A percentile compares a stretch with the other conserved stretches of the same genome.
These are phyloP conservation scores for Rhyacophila evoluta DNA, from an alignment of 2,888 invertebrate genomes.

Conservation along the genomic window DNA sequence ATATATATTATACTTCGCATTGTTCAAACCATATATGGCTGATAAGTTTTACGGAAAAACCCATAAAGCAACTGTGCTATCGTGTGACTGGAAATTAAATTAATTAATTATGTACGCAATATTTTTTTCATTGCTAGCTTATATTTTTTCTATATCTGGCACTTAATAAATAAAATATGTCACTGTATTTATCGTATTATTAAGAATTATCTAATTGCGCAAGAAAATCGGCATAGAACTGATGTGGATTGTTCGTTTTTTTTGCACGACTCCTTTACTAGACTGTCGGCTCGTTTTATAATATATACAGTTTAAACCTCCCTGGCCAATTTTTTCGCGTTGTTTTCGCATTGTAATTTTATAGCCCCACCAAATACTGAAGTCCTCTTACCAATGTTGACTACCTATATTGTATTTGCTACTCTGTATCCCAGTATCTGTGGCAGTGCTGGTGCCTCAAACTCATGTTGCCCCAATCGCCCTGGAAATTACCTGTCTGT, in stretches of 20 bases:
- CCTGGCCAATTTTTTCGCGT: too few relatives aligned
- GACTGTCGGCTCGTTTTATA: too few relatives aligned
- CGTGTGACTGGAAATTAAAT: background rate
- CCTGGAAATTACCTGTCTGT: too few relatives aligned
- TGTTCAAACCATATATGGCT: background rate
- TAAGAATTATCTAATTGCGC: background rate
- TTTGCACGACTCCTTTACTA: too few relatives aligned
- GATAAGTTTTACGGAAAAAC: constrained; percentile 4
- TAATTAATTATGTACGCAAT: background rate
- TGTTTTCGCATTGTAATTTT: too few relatives aligned
- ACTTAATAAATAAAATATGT: background rate
- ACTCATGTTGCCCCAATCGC: too few relatives aligned
- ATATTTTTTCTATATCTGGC: background rate
- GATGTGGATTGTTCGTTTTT: background rate
- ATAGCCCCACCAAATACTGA: too few relatives aligned
- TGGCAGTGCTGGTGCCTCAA: too few relatives aligned
- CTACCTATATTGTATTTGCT: too few relatives aligned
- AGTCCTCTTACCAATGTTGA: too few relatives aligned
- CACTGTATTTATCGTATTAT: background rate
- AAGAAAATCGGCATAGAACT: background rate
- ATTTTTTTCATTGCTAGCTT: background rate
- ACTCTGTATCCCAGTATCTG: too few relatives aligned
- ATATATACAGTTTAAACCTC: too few relatives aligned
- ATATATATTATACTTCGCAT: background rate
- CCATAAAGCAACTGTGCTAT: constrained; percentile 21